Percentiles rank a stretch among this genome's conserved stretches.
Conservation (phyloP, 2,888 invertebrate genomes). For the Nebria salina region DNA sequence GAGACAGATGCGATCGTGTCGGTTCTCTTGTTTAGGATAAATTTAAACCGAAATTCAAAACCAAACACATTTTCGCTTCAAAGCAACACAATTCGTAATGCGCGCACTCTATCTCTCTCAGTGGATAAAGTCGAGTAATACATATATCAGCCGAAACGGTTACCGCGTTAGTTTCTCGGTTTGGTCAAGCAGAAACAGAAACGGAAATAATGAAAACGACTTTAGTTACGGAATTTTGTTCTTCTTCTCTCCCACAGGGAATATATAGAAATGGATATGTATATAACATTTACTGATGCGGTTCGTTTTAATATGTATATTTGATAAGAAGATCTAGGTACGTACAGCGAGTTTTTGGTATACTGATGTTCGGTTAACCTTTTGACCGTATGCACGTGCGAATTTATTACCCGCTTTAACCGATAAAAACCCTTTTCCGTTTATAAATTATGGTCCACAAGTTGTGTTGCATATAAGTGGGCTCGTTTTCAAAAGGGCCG, state of each 20-base stretch:
- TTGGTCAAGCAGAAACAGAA: conserved; percentile 39
- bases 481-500: conserved; percentile 28
- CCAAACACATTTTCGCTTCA: neutral
- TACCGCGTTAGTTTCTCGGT: conserved; percentile 14
- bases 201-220: conserved; percentile 31
- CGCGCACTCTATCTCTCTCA: neutral
- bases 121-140: neutral
- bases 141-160: conserved; percentile 6
- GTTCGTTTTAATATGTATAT: neutral
- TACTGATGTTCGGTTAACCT: conserved; percentile 33
- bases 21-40: neutral
- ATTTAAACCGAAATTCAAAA: neutral
- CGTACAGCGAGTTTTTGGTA: neutral
- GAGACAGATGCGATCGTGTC: neutral
- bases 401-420: conserved; percentile 42
- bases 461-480: conserved; percentile 39
- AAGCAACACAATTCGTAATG: neutral
- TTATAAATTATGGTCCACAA: conserved; percentile 33
- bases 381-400: conserved; percentile 43
- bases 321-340: neutral
- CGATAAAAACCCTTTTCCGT: conserved; percentile 36
- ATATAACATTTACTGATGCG: conserved; percentile 2
- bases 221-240: conserved; percentile 10
- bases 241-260: neutral
- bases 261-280: neutral